Percentiles rank a stretch among this genome's conserved stretches.
phyloP scores from a whole-genome alignment of 2,888 invertebrate species.

The Exephanes ischioxanthus region DNA sequence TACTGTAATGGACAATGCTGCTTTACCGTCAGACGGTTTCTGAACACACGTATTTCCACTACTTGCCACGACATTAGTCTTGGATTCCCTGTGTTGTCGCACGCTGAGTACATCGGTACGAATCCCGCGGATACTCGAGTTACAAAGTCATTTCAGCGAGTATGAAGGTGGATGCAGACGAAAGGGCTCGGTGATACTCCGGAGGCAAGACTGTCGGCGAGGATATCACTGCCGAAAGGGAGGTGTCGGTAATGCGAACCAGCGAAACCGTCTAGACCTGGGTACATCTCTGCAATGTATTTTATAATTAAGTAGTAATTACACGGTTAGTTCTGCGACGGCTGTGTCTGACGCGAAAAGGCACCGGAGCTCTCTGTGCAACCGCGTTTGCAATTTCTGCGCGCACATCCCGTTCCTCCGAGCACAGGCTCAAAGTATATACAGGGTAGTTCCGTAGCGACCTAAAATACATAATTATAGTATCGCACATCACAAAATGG shows the following conservation, averaged over 20 bases:
- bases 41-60: not conserved
- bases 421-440: not conserved
- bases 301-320: slow-evolving; percentile 72
- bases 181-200: not conserved
- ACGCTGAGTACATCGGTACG: not conserved
- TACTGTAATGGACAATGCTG: not conserved
- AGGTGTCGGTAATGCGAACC: slow-evolving; percentile 26
- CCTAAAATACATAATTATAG: not conserved
- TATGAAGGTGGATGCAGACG: not conserved
- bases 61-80: not conserved
- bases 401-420: not conserved
- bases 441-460: not conserved
- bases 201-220: not conserved
- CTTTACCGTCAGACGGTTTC: not conserved
- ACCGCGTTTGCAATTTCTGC: slow-evolving; percentile 6
- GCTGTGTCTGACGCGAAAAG: slow-evolving; percentile 16
- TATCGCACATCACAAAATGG: not conserved
- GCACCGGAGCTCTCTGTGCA: not conserved
- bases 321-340: slow-evolving; percentile 64
- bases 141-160: not conserved
- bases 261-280: slow-evolving; percentile 39
- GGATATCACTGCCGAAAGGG: not conserved
- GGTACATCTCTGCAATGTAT: slow-evolving; percentile 39
- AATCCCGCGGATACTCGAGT: not conserved
- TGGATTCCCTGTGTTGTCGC: not conserved